phyloP scores from a whole-genome alignment of 2,797 vertebrate genomes.

The Enoplosus armatus region DNA sequence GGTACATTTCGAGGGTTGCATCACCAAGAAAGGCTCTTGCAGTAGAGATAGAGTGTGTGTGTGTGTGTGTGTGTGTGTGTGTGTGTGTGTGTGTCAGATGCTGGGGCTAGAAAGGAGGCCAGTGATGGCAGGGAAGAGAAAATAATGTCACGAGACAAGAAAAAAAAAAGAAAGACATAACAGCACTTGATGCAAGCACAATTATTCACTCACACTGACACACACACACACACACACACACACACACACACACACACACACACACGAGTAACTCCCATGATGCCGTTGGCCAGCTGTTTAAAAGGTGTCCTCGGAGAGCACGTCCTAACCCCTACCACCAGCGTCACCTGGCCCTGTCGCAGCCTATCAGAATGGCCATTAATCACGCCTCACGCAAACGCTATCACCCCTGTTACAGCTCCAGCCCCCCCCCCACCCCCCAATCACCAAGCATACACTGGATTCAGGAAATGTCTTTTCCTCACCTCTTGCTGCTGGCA shows the following conservation, averaged over 20 bases:
- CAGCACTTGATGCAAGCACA: constrained; percentile 41
- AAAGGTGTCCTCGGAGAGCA: constrained; percentile 75
- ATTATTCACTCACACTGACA: constrained; percentile 52
- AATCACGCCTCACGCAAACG: constrained; percentile 79
- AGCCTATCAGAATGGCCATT: constrained; percentile 83
- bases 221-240: constrained; percentile 41
- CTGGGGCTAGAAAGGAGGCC: constrained; percentile 21
- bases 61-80: no score
- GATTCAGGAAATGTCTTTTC: constrained; percentile 51
- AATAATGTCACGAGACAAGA: constrained; percentile 33
- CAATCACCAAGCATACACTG: constrained; percentile 15
- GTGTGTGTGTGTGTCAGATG: not conserved
- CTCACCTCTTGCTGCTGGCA: constrained; percentile 47
- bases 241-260: no score
- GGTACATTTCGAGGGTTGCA: not conserved
- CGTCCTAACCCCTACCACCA: constrained; percentile 52
- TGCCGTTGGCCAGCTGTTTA: constrained; percentile 77
- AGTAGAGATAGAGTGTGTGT: not conserved
- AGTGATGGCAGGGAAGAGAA: constrained; percentile 25
- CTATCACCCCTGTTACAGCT: constrained; percentile 67
- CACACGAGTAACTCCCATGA: constrained; percentile 65
- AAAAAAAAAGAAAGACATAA: constrained; percentile 35
- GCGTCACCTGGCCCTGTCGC: constrained; percentile 82
- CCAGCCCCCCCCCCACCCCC: constrained; percentile 37
- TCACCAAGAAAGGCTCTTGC: not conserved